Evolutionary conservation across 2,888 invertebrate genomes (phyloP).

Genomic region (Germaria angustata): DNA sequence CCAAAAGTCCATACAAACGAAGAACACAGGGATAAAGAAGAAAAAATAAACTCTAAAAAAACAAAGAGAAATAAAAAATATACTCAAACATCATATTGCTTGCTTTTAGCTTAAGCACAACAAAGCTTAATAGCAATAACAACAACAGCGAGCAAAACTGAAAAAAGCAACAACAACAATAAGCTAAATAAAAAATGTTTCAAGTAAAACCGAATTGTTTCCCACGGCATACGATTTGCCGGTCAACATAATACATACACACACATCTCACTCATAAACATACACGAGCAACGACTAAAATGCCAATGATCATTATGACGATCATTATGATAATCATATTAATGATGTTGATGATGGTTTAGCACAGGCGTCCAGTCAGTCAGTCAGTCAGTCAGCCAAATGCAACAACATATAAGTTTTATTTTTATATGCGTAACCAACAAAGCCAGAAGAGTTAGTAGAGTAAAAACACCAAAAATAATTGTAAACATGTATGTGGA

Average conservation of each 20-base stretch:
- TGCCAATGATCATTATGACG: constrained; percentile 33
- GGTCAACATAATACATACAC: constrained; percentile 78
- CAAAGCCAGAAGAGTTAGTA: constrained; percentile 47
- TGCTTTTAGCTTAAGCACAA: constrained; percentile 67
- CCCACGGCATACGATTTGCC: constrained; percentile 81
- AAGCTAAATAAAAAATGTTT: constrained; percentile 72
- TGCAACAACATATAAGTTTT: constrained; percentile 29
- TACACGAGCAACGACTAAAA: constrained; percentile 25
- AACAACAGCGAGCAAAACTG: no score
- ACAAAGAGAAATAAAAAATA: constrained; percentile 24
- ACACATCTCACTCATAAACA: no score
- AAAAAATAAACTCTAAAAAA: not conserved
- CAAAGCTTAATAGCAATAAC: constrained; percentile 84
- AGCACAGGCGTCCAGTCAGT: constrained; percentile 46
- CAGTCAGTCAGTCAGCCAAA: constrained; percentile 34
- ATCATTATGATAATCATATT: constrained; percentile 35
- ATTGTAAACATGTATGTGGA: not conserved
- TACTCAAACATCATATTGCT: constrained; percentile 61
- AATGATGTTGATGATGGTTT: constrained; percentile 48
- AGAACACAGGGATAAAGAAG: not conserved
- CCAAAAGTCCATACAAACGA: not conserved
- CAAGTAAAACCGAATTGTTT: constrained; percentile 81
- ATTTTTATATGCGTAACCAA: not conserved
- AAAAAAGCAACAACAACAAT: constrained; percentile 75
- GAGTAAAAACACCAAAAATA: constrained; percentile 21